A percentile compares a stretch with the other conserved stretches of the same genome.
phyloP scores from a whole-genome alignment of 1,140 invertebrate species.

The Aethina tumida region DNA sequence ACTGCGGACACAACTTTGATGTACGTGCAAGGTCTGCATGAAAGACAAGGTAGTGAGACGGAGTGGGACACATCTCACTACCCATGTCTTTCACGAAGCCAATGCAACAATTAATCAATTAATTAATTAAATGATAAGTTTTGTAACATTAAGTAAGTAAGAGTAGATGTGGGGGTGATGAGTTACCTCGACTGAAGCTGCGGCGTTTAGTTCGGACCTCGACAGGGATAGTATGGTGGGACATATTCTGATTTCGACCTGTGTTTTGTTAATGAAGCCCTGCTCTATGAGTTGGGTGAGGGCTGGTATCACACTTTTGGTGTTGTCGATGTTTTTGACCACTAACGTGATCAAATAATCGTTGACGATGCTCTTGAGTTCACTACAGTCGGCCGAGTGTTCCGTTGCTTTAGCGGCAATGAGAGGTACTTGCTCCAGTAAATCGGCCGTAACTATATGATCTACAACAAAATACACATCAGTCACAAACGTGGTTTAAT shows the following conservation, averaged over 20 bases:
- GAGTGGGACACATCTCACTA: conserved; percentile 73
- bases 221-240: conserved; percentile 30
- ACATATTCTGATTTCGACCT: conserved; percentile 33
- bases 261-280: conserved; percentile 22
- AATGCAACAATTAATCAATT: conserved; percentile 11
- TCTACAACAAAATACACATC: conserved; percentile 23
- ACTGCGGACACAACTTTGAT: not conserved
- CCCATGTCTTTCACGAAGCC: conserved; percentile 81
- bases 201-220: conserved; percentile 18
- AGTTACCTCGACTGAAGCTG: conserved; percentile 27
- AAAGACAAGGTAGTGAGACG: conserved; percentile 94
- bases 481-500: not conserved
- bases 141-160: conserved; percentile 6
- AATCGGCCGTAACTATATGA: conserved; percentile 18
- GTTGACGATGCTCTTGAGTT: conserved; percentile 23
- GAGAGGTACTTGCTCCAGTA: conserved; percentile 29
- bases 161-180: too few relatives aligned
- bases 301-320: conserved; percentile 19
- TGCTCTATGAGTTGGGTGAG: conserved; percentile 29
- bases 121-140: not conserved
- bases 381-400: conserved; percentile 19
- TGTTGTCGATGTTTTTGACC: conserved; percentile 27
- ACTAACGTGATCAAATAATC: conserved; percentile 30
- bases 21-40: conserved; percentile 38
- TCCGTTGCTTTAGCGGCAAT: conserved; percentile 25